Conservation (phyloP, 2,797 vertebrate species). For the Rhinophrynus dorsalis region DNA sequence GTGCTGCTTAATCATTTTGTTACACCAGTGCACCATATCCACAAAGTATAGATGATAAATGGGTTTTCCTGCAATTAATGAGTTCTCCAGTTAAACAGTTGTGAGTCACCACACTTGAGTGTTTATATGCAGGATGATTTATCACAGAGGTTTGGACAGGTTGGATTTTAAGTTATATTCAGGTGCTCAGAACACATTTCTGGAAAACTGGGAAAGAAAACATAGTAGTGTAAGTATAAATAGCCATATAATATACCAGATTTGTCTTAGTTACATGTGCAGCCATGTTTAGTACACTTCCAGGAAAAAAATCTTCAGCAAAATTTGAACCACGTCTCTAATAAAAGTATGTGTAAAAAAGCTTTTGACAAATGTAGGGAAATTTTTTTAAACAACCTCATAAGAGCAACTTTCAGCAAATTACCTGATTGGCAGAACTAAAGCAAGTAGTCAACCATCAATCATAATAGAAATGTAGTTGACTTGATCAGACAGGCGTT, state of each 20-base stretch:
- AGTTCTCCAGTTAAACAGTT: constrained; percentile 52
- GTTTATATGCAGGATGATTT: constrained; percentile 55
- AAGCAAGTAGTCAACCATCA: too few species aligned
- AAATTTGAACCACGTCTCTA: too few species aligned
- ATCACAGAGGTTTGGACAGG: constrained; percentile 50
- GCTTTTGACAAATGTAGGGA: too few species aligned
- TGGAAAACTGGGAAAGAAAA: constrained; percentile 15
- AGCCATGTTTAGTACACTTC: background rate
- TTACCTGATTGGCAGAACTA: too few species aligned
- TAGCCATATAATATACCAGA: background rate
- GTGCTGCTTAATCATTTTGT: constrained; percentile 51
- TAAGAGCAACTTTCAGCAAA: too few species aligned
- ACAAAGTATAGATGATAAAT: constrained; percentile 55
- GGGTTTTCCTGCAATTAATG: constrained; percentile 52
- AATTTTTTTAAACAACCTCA: too few species aligned
- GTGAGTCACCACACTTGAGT: constrained; percentile 52
- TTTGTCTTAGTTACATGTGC: too few species aligned
- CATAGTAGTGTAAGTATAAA: background rate
- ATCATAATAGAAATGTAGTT: too few species aligned
- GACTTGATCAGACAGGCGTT: too few species aligned
- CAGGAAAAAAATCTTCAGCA: too few species aligned
- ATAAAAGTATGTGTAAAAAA: too few species aligned
- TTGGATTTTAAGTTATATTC: constrained; percentile 56
- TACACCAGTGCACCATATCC: constrained; percentile 49
- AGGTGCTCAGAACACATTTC: constrained; percentile 49